phyloP scores from a whole-genome alignment of 1,140 invertebrate genomes.

The Aporrectodea caliginosa region DNA sequence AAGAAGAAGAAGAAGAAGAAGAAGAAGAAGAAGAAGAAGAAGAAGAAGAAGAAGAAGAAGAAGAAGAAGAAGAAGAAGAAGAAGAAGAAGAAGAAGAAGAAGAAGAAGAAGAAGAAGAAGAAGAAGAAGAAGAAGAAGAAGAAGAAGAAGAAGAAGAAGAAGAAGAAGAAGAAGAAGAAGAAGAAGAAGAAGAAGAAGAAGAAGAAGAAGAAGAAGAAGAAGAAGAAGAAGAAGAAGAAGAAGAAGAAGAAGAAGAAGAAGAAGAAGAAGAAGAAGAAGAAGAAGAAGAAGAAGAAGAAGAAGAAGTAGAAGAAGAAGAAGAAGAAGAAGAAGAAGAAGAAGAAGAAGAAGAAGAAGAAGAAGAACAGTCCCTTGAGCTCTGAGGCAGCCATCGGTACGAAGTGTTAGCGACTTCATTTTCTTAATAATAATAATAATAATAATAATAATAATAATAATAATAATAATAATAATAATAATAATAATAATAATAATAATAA shows the following conservation, averaged over 20 bases:
- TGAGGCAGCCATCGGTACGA: too few relatives aligned
- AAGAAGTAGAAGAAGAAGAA: not conserved
- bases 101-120: slow-evolving; percentile 11
- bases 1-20: slow-evolving; percentile 9
- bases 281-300: slow-evolving; percentile 16
- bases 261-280: slow-evolving; percentile 12
- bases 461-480: too few relatives aligned
- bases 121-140: not conserved
- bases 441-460: too few relatives aligned
- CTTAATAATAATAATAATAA: too few relatives aligned
- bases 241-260: slow-evolving; percentile 19
- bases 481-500: too few relatives aligned
- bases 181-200: slow-evolving; percentile 18
- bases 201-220: slow-evolving; percentile 17
- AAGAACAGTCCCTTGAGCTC: too few relatives aligned
- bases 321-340: slow-evolving; percentile 1
- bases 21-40: too few relatives aligned
- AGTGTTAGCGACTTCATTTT: too few relatives aligned
- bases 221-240: not conserved
- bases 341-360: not conserved
- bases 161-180: slow-evolving; percentile 15
- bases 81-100: slow-evolving; percentile 9
- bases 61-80: slow-evolving; percentile 10
- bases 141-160: not conserved
- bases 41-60: slow-evolving; percentile 9